These are phyloP conservation scores for Gymnobelideus leadbeateri DNA, from an alignment of 2,113 vertebrate species.

Conservation along the genomic window DNA sequence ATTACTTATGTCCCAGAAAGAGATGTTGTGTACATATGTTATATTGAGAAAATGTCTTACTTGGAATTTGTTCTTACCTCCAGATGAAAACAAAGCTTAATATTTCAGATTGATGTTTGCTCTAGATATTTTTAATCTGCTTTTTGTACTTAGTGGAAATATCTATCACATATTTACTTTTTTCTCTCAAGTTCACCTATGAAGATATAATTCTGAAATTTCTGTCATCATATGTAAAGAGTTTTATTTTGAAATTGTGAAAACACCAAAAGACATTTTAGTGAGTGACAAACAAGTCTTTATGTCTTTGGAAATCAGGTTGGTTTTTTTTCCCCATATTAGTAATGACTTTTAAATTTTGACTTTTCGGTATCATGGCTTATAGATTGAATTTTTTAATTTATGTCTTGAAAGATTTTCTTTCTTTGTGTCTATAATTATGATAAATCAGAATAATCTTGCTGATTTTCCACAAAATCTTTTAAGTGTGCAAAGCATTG, in stretches of 20 bases:
- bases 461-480: constrained; percentile 13
- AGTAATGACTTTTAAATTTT: constrained; percentile 3
- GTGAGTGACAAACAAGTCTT: not conserved
- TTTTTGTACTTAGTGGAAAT: constrained; percentile 35
- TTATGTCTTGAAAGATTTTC: constrained; percentile 12
- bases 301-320: constrained; percentile 13
- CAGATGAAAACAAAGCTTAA: constrained; percentile 49
- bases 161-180: constrained; percentile 15
- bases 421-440: not conserved
- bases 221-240: constrained; percentile 11
- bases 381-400: constrained; percentile 18
- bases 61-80: constrained; percentile 55
- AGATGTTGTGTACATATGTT: not conserved
- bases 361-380: not conserved
- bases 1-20: not conserved
- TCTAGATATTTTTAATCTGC: constrained; percentile 20
- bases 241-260: not conserved
- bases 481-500: constrained; percentile 28
- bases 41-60: not conserved
- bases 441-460: constrained; percentile 41
- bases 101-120: constrained; percentile 20
- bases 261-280: not conserved
- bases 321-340: not conserved
- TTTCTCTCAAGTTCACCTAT: constrained; percentile 24
- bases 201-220: constrained; percentile 9